Conservation (phyloP, 1,140 invertebrate species). For the Sycobia sp. region DNA sequence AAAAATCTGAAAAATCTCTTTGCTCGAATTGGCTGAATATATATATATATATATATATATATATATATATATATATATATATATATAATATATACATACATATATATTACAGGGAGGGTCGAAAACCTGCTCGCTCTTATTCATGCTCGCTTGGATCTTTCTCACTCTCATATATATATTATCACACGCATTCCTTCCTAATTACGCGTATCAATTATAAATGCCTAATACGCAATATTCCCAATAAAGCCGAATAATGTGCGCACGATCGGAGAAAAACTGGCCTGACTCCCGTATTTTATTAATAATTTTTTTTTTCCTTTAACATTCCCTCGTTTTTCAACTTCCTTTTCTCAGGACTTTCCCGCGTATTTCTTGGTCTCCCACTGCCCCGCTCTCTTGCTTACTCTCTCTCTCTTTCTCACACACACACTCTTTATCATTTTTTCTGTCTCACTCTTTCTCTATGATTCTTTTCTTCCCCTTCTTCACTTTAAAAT, state of each 20-base stretch:
- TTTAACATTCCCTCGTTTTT: conserved; percentile 16
- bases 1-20: conserved; percentile 31
- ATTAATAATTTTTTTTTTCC: conserved; percentile 30
- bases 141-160: conserved; percentile 29
- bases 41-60: conserved; percentile 31
- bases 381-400: background rate
- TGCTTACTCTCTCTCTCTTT: conserved; percentile 19
- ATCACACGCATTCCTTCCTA: conserved; percentile 13
- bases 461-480: too few relatives aligned
- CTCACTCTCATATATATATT: too few relatives aligned
- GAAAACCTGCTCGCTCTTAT: conserved; percentile 28
- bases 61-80: conserved; percentile 32
- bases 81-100: conserved; percentile 28
- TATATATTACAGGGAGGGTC: conserved; percentile 28
- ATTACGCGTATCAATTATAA: conserved; percentile 26
- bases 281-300: conserved; percentile 38
- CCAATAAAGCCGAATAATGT: conserved; percentile 33
- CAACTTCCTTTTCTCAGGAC: too few relatives aligned
- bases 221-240: too few relatives aligned
- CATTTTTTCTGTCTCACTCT: too few relatives aligned
- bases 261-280: conserved; percentile 34
- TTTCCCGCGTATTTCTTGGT: conserved; percentile 5
- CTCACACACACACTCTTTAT: too few relatives aligned
- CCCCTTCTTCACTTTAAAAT: too few relatives aligned
- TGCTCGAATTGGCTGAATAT: conserved; percentile 31